phyloP scores from a whole-genome alignment of 2,888 invertebrate genomes.

The Scaeva pyrastri region DNA sequence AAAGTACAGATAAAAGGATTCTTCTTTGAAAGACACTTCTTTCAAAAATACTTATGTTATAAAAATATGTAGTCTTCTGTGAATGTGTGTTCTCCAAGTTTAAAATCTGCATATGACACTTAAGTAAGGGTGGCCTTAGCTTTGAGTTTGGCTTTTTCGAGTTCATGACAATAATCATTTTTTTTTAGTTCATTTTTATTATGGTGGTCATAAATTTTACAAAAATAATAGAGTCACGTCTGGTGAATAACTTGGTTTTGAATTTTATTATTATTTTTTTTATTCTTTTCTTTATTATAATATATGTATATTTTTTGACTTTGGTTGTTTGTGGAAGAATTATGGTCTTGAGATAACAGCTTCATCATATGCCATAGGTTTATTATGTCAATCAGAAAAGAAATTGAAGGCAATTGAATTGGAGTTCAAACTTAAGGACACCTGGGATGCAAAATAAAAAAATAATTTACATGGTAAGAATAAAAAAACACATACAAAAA shows the following conservation, averaged over 20 bases:
- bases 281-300: not conserved
- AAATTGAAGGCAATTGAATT: slow-evolving; percentile 19
- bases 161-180: slow-evolving; percentile 63
- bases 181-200: slow-evolving; percentile 67
- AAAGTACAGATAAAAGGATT: slow-evolving; percentile 53
- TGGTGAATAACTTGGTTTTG: slow-evolving; percentile 72
- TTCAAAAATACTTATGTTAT: slow-evolving; percentile 36
- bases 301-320: not conserved
- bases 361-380: slow-evolving; percentile 28
- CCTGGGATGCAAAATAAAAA: not conserved
- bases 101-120: slow-evolving; percentile 71
- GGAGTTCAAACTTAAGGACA: not conserved
- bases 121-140: slow-evolving; percentile 36
- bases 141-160: slow-evolving; percentile 26
- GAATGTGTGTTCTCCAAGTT: slow-evolving; percentile 46
- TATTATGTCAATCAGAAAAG: slow-evolving; percentile 29
- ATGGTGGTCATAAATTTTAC: slow-evolving; percentile 53
- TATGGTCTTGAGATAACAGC: slow-evolving; percentile 15
- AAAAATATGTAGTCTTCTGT: not conserved
- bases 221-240: slow-evolving; percentile 75
- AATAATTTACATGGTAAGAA: not conserved
- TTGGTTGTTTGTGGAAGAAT: slow-evolving; percentile 9
- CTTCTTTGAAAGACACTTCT: slow-evolving; percentile 43
- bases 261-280: slow-evolving; percentile 63
- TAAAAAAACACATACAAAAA: too few relatives aligned